Conservation (phyloP, 2,113 vertebrate species). For the Phrynocephalus versicolor region DNA sequence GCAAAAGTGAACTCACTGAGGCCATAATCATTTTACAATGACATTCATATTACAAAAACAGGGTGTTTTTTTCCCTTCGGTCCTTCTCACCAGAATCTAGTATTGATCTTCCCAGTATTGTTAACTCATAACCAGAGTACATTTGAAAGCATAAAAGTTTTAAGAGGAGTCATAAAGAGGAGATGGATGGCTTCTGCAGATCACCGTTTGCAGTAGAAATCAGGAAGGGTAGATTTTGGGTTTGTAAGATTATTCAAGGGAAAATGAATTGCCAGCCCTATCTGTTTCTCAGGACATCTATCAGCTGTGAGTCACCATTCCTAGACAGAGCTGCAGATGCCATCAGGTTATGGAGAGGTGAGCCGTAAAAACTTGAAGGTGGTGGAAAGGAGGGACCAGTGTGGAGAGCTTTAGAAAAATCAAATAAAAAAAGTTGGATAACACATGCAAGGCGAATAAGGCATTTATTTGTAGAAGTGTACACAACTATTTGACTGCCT, state of each 20-base stretch:
- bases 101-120: slow-evolving; percentile 76
- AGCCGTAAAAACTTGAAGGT: neutral
- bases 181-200: slow-evolving; percentile 54
- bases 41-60: slow-evolving; percentile 78
- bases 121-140: slow-evolving; percentile 77
- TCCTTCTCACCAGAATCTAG: slow-evolving; percentile 63
- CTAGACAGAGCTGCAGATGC: slow-evolving; percentile 14
- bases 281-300: slow-evolving; percentile 17
- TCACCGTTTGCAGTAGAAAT: slow-evolving; percentile 48
- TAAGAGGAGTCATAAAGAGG: slow-evolving; percentile 75
- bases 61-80: slow-evolving; percentile 45
- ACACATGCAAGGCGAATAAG: neutral
- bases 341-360: slow-evolving; percentile 18
- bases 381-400: neutral
- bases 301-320: slow-evolving; percentile 34
- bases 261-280: slow-evolving; percentile 46
- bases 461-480: too few species aligned
- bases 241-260: slow-evolving; percentile 49
- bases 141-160: slow-evolving; percentile 79
- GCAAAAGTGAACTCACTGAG: slow-evolving; percentile 7
- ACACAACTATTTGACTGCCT: too few species aligned
- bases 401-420: neutral
- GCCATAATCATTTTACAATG: slow-evolving; percentile 72
- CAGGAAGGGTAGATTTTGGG: slow-evolving; percentile 65
- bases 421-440: neutral